Conservation (phyloP, 2,113 vertebrate species). For the Forbesichthys papilliferus region DNA sequence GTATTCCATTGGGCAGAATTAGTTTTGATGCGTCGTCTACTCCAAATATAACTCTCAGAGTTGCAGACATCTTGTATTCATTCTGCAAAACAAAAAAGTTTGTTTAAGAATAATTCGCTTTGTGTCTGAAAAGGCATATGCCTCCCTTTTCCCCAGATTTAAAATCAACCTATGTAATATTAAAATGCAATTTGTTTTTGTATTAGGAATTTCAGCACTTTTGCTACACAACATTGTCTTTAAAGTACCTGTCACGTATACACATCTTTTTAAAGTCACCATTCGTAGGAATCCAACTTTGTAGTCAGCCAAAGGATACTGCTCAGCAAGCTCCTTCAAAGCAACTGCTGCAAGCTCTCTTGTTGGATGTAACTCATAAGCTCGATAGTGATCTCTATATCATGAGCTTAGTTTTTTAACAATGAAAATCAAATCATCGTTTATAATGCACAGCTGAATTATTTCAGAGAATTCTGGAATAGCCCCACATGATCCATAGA, state of each 20-base stretch:
- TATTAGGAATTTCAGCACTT: no score
- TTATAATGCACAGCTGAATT: neutral
- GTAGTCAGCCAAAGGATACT: constrained; percentile 3
- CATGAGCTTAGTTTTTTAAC: neutral
- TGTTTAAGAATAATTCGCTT: no score
- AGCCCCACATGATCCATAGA: neutral
- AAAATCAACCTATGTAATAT: no score
- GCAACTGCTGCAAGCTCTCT: neutral
- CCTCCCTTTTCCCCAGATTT: no score
- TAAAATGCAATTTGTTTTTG: no score
- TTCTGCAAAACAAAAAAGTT: constrained; percentile 2
- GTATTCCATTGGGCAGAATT: constrained; percentile 14
- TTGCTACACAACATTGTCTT: neutral
- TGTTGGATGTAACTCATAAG: neutral
- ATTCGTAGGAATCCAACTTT: neutral
- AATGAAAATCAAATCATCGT: neutral
- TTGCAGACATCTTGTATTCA: constrained; percentile 15
- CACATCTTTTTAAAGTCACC: constrained; percentile 9
- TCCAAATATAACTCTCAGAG: constrained; percentile 24
- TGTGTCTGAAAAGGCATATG: no score
- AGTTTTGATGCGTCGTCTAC: constrained; percentile 6
- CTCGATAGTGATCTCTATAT: neutral
- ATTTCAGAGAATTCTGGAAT: constrained; percentile 1
- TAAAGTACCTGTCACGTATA: constrained; percentile 2
- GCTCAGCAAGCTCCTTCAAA: neutral